A percentile compares a stretch with the other conserved stretches of the same genome.
Conservation (phyloP, 2,888 invertebrate genomes). For the Agrilus cyanescens region DNA sequence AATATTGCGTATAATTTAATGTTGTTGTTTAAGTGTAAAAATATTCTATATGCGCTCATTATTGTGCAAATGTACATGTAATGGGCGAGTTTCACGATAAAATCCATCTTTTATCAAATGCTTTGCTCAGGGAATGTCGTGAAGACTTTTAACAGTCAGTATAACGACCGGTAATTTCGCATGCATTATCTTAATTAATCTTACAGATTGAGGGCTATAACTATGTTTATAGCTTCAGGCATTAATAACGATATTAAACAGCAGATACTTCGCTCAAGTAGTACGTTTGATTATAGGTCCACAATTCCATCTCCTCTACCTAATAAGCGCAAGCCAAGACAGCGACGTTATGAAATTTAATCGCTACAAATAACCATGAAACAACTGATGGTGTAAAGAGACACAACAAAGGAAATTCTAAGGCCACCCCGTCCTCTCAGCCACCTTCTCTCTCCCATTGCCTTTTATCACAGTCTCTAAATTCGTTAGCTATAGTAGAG, state of each 20-base stretch:
- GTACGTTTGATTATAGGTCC: too few relatives aligned
- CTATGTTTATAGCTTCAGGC: constrained; percentile 25
- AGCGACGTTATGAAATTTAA: background rate
- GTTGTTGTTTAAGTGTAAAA: too few relatives aligned
- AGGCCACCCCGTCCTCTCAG: too few relatives aligned
- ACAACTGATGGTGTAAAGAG: constrained; percentile 3
- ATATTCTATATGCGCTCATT: too few relatives aligned
- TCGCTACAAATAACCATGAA: constrained; percentile 5
- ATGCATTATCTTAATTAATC: constrained; percentile 32
- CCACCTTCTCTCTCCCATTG: too few relatives aligned
- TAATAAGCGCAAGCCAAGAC: background rate
- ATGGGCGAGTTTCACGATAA: background rate
- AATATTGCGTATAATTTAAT: too few relatives aligned
- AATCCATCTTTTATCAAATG: constrained; percentile 3
- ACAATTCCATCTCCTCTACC: background rate
- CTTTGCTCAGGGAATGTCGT: constrained; percentile 13
- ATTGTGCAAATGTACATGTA: too few relatives aligned
- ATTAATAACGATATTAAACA: constrained; percentile 28
- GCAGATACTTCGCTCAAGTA: constrained; percentile 24
- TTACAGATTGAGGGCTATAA: constrained; percentile 28
- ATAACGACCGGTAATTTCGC: constrained; percentile 19
- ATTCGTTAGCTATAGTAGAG: too few relatives aligned
- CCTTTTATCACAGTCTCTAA: too few relatives aligned
- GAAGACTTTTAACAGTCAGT: constrained; percentile 9
- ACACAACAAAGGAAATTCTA: background rate